Evolutionary conservation across 1,140 invertebrate species (phyloP).

Genomic region (Drosophila paulistorum): DNA sequence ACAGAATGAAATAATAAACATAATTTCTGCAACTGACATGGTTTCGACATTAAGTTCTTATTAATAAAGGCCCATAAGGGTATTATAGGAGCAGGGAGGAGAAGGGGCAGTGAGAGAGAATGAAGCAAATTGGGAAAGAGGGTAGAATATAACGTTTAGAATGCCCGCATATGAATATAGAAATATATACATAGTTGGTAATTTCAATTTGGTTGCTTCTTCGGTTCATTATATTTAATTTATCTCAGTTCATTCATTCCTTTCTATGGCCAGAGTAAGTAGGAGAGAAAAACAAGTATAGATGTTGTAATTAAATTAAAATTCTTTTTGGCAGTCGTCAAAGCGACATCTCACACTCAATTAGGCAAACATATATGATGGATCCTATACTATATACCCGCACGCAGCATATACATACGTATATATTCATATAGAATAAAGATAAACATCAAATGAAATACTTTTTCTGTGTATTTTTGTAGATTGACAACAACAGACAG

Average conservation of each 20-base stretch:
- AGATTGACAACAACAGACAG: constrained; percentile 32
- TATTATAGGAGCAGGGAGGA: neutral
- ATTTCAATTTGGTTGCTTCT: neutral
- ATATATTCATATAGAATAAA: constrained; percentile 21
- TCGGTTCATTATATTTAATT: constrained; percentile 13
- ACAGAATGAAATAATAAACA: constrained; percentile 34
- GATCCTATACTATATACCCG: neutral
- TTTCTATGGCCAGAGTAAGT: constrained; percentile 1
- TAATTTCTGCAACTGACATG: constrained; percentile 36
- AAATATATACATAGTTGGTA: neutral
- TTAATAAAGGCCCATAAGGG: constrained; percentile 40
- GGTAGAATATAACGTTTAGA: neutral
- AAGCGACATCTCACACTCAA: constrained; percentile 55
- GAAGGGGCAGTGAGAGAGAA: neutral
- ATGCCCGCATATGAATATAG: constrained; percentile 51
- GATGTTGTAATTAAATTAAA: constrained; percentile 68
- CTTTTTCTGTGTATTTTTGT: too few relatives aligned
- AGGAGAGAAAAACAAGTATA: neutral
- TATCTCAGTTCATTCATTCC: neutral
- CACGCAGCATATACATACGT: constrained; percentile 17
- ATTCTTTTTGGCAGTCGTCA: constrained; percentile 70
- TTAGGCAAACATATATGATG: constrained; percentile 26
- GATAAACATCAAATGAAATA: constrained; percentile 32
- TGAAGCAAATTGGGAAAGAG: neutral
- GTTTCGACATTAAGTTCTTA: constrained; percentile 56